Evolutionary conservation across 2,888 invertebrate species (phyloP).

Genomic region (Argynnis bischoffii): DNA sequence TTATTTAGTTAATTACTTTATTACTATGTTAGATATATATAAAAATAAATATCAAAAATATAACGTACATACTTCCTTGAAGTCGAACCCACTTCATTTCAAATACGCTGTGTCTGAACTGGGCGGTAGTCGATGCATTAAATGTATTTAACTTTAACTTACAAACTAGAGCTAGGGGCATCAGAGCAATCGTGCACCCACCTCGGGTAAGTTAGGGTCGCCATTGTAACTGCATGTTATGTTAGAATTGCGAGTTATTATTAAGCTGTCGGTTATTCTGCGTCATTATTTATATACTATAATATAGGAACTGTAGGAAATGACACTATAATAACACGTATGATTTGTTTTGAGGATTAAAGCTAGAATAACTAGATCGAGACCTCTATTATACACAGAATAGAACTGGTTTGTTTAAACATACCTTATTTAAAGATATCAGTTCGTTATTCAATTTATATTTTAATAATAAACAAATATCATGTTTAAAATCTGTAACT

Average conservation of each 20-base stretch:
- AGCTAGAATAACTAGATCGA: constrained; percentile 13
- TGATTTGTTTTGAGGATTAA: constrained; percentile 28
- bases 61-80: background rate
- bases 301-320: constrained; percentile 23
- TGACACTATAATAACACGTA: constrained; percentile 30
- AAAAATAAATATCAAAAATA: background rate
- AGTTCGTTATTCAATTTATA: too few relatives aligned
- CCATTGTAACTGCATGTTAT: constrained; percentile 24
- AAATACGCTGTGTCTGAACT: background rate
- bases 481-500: too few relatives aligned
- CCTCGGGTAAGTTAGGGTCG: constrained; percentile 15
- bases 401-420: too few relatives aligned
- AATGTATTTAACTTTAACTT: constrained; percentile 9
- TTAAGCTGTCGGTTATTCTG: constrained; percentile 31
- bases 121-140: constrained; percentile 2
- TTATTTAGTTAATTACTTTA: background rate
- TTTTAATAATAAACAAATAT: too few relatives aligned
- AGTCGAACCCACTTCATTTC: constrained; percentile 4
- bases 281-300: constrained; percentile 26
- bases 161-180: constrained; percentile 3
- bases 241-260: constrained; percentile 27
- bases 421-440: too few relatives aligned
- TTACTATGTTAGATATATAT: background rate
- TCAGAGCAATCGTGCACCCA: constrained; percentile 16
- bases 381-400: background rate